Percentiles rank a stretch among this genome's conserved stretches.
These are phyloP conservation scores for Neuroscelio doddi DNA, from an alignment of 2,888 invertebrate genomes.

Conservation along the genomic window DNA sequence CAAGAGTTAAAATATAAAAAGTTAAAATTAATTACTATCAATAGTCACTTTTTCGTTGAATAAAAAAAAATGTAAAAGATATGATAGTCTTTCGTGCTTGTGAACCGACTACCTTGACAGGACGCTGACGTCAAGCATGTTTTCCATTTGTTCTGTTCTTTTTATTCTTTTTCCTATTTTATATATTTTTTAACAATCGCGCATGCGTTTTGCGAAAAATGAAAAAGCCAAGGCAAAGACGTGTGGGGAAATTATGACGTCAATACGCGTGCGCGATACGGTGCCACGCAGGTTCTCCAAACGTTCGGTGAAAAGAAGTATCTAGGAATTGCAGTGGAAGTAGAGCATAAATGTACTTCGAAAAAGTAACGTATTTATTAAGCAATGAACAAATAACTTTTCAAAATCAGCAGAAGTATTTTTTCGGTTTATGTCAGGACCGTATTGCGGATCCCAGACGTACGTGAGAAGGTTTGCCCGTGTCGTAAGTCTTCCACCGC, in stretches of 20 bases:
- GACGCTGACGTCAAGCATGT: background rate
- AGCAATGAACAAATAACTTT: too few species aligned
- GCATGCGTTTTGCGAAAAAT: background rate
- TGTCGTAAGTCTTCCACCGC: slow-evolving; percentile 55
- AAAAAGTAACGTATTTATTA: background rate
- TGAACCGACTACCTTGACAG: background rate
- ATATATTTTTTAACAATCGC: background rate
- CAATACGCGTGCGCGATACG: slow-evolving; percentile 8
- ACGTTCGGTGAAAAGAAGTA: background rate
- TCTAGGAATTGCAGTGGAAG: background rate
- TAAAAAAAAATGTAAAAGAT: background rate
- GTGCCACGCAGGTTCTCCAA: slow-evolving; percentile 1
- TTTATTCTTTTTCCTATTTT: background rate
- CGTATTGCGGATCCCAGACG: slow-evolving; percentile 24
- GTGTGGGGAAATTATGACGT: background rate
- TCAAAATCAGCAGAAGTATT: background rate
- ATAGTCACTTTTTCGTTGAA: too few species aligned
- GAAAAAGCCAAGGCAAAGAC: background rate
- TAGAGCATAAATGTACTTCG: background rate
- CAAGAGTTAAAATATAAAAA: too few species aligned
- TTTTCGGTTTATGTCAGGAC: slow-evolving; percentile 39
- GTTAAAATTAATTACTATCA: too few species aligned
- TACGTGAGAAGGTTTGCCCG: slow-evolving; percentile 41
- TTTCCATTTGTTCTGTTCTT: background rate
- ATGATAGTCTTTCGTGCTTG: background rate